phyloP scores from a whole-genome alignment of 1,140 invertebrate species.

The Akabosia matsudoensis region DNA sequence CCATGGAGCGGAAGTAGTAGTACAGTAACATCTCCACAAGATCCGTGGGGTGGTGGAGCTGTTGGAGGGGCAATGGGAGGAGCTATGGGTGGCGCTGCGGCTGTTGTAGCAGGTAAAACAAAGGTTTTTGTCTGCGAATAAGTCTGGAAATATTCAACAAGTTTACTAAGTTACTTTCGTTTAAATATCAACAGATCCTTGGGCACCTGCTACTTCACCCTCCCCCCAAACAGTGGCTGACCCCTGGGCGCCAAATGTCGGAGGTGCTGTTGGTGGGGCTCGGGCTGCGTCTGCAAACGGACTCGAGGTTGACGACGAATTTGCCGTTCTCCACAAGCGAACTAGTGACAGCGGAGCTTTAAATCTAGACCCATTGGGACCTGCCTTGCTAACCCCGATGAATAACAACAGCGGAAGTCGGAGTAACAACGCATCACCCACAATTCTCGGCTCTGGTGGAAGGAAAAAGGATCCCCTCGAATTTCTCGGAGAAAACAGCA shows the following conservation, averaged over 20 bases:
- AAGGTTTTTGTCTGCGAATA: background rate
- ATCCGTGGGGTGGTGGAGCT: conserved; percentile 38
- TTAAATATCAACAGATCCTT: conserved; percentile 56
- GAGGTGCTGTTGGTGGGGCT: conserved; percentile 48
- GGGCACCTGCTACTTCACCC: conserved; percentile 51
- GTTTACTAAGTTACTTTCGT: background rate
- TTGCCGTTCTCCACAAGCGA: conserved; percentile 74
- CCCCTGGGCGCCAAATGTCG: conserved; percentile 55
- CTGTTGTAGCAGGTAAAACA: conserved; percentile 19
- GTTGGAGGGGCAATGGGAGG: background rate
- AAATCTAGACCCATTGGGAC: conserved; percentile 63
- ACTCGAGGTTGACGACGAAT: conserved; percentile 66
- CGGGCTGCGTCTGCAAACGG: conserved; percentile 4
- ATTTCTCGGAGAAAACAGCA: conserved; percentile 90
- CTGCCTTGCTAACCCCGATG: conserved; percentile 52
- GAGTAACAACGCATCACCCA: conserved; percentile 49
- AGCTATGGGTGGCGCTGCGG: conserved; percentile 21
- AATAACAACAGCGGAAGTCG: conserved; percentile 46
- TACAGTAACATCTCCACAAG: conserved; percentile 42
- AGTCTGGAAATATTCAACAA: background rate
- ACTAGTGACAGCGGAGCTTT: conserved; percentile 53
- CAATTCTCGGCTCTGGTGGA: conserved; percentile 52
- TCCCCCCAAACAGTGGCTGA: conserved; percentile 48
- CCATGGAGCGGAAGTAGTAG: conserved; percentile 45
- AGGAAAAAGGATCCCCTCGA: conserved; percentile 81